A percentile compares a stretch with the other conserved stretches of the same genome.
phyloP scores from a whole-genome alignment of 2,888 invertebrate genomes.

The Napeogenes sylphis region DNA sequence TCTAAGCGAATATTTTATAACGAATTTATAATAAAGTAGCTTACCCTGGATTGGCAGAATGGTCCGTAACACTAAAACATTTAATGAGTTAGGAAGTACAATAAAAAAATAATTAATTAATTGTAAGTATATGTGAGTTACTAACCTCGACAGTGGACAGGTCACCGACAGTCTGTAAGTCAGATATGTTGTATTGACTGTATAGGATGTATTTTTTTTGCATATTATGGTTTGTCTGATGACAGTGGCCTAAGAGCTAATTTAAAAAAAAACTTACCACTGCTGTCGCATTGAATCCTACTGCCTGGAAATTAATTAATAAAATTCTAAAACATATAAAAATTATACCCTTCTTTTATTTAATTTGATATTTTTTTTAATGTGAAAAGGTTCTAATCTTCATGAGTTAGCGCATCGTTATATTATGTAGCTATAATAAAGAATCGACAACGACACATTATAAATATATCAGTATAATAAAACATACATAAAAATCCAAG shows the following conservation, averaged over 20 bases:
- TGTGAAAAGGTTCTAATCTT: no score
- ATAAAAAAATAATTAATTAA: not conserved
- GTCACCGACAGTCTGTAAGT: conserved; percentile 38
- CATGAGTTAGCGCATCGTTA: no score
- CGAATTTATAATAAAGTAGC: conserved; percentile 13
- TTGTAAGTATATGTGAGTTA: no score
- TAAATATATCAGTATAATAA: no score
- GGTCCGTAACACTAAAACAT: conserved; percentile 31
- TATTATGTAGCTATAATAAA: not conserved
- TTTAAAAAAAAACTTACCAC: conserved; percentile 35
- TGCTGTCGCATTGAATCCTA: conserved; percentile 49
- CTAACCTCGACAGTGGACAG: conserved; percentile 42
- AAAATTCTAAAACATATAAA: no score
- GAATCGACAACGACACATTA: no score
- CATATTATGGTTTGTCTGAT: no score
- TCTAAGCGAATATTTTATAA: not conserved
- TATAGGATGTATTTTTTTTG: no score
- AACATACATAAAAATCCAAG: no score
- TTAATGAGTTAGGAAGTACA: not conserved
- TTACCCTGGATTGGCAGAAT: conserved; percentile 38
- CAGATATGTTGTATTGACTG: not conserved
- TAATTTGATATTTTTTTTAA: not conserved
- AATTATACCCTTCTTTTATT: no score
- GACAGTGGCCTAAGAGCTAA: no score
- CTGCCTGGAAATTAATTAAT: conserved; percentile 38